These are phyloP conservation scores for Elachura formosa DNA, from an alignment of 2,113 vertebrate genomes.

Conservation along the genomic window DNA sequence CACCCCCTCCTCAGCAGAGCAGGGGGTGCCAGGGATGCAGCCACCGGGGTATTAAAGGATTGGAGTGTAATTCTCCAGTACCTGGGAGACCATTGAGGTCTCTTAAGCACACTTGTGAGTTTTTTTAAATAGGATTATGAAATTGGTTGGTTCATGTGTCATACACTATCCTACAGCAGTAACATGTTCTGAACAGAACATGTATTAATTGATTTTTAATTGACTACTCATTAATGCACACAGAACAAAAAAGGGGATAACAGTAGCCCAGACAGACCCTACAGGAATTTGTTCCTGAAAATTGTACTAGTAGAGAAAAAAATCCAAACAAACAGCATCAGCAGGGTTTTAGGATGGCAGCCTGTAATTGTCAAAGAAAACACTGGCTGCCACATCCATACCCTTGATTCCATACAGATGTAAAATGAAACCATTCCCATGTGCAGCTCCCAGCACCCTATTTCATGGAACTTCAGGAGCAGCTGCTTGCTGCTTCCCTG, in stretches of 20 bases:
- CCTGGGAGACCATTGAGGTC: background rate
- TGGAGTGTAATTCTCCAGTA: background rate
- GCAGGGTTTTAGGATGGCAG: background rate
- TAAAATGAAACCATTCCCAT: background rate
- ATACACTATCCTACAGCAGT: background rate
- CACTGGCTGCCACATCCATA: background rate
- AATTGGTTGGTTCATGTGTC: background rate
- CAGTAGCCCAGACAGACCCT: background rate
- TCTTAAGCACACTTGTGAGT: background rate
- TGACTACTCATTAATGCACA: background rate
- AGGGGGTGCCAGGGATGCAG: rapidly evolving
- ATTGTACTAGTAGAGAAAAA: background rate
- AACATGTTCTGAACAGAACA: background rate
- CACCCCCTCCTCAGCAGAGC: background rate
- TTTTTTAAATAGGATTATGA: background rate
- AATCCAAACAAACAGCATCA: background rate
- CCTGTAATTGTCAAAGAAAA: background rate
- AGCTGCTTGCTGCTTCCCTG: background rate
- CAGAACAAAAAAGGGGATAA: background rate
- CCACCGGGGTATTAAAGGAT: background rate
- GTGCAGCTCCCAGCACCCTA: background rate
- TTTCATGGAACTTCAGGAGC: background rate
- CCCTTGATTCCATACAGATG: background rate
- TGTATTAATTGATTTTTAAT: background rate
- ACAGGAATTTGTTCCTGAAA: background rate